A percentile compares a stretch with the other conserved stretches of the same genome.
phyloP scores from a whole-genome alignment of 2,797 vertebrate species.

The Oreortyx pictus region DNA sequence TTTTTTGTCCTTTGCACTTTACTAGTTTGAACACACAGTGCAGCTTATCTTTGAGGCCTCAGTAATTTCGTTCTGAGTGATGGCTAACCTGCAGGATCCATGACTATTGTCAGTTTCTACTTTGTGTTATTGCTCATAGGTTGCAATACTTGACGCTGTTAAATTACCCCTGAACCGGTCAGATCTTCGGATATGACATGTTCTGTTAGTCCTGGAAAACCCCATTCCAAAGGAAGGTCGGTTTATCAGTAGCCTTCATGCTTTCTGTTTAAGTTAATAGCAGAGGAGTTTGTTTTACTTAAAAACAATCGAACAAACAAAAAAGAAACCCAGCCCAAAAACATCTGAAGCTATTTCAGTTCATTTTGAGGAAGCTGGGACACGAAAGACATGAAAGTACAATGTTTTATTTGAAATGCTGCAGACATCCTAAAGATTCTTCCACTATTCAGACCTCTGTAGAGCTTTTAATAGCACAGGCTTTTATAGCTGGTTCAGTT shows the following conservation, averaged over 20 bases:
- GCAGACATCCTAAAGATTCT: neutral
- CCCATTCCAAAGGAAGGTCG: neutral
- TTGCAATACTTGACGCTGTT: neutral
- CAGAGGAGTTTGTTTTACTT: neutral
- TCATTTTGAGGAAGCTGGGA: neutral
- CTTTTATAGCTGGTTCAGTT: neutral
- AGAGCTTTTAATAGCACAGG: neutral
- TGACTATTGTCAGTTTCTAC: neutral
- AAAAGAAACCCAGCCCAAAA: neutral
- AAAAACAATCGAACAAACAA: neutral
- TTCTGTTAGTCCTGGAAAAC: neutral
- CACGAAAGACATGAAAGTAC: neutral
- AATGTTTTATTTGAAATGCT: neutral
- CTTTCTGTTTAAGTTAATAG: neutral
- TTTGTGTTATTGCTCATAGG: neutral
- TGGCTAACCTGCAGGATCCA: neutral
- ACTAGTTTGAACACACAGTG: neutral
- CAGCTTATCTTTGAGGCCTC: neutral
- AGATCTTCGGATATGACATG: neutral
- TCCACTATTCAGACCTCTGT: neutral
- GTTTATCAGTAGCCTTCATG: neutral
- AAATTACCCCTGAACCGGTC: neutral
- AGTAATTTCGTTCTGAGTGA: neutral
- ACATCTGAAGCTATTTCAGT: neutral
- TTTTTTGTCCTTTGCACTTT: neutral